phyloP scores from a whole-genome alignment of 2,888 invertebrate species.

The Dendrolimus houi region DNA sequence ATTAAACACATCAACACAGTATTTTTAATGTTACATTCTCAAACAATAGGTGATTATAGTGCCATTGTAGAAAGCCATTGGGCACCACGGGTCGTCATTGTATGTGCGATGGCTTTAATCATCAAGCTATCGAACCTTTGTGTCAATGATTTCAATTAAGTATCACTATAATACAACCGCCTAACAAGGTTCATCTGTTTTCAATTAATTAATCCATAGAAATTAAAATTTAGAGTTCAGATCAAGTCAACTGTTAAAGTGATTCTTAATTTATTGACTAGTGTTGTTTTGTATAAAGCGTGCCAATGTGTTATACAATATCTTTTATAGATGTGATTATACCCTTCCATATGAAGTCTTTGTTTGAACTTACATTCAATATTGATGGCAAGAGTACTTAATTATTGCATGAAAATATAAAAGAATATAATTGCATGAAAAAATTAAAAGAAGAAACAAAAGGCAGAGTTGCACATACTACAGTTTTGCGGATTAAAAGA shows the following conservation, averaged over 20 bases:
- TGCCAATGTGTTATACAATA: no score
- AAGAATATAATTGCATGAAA: no score
- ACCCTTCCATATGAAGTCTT: no score
- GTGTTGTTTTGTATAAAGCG: background rate
- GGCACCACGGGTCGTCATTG: slow-evolving; percentile 60
- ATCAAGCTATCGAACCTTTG: slow-evolving; percentile 39
- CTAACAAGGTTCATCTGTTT: slow-evolving; percentile 73
- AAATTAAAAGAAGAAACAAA: no score
- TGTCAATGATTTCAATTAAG: slow-evolving; percentile 61
- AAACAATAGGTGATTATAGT: slow-evolving; percentile 71
- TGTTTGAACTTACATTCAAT: no score
- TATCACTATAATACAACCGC: slow-evolving; percentile 45
- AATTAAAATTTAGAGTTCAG: background rate
- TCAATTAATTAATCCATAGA: slow-evolving; percentile 51
- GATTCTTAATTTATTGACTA: background rate
- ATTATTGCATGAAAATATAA: no score
- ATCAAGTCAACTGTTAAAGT: background rate
- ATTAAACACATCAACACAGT: background rate
- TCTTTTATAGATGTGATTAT: no score
- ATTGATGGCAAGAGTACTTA: no score
- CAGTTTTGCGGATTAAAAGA: no score
- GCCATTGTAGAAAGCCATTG: slow-evolving; percentile 57
- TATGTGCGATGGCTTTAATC: slow-evolving; percentile 43
- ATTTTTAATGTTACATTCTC: slow-evolving; percentile 3
- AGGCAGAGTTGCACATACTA: no score